These are phyloP conservation scores for Acronicta alni DNA, from an alignment of 2,888 invertebrate species.

Conservation along the genomic window DNA sequence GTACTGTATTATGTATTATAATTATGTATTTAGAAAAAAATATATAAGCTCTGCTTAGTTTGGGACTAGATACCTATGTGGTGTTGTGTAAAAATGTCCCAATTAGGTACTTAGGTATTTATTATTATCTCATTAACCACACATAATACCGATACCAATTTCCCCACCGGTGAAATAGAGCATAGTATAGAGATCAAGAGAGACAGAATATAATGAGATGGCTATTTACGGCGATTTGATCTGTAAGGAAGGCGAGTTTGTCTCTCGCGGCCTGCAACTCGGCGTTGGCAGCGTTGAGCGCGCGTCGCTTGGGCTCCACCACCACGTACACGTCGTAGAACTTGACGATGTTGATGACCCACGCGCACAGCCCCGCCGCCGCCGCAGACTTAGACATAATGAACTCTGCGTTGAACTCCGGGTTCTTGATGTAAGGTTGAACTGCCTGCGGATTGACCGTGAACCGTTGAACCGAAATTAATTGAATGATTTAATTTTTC, in stretches of 20 bases:
- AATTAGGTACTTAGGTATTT: no score
- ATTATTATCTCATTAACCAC: no score
- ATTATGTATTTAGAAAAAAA: no score
- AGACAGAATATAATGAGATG: neutral
- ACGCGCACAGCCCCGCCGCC: slow-evolving; percentile 97
- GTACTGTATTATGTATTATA: no score
- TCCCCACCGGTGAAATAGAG: neutral
- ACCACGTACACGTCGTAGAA: slow-evolving; percentile 97
- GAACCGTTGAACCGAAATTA: no score
- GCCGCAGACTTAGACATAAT: slow-evolving; percentile 96
- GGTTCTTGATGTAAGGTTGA: slow-evolving; percentile 90
- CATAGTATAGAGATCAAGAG: neutral
- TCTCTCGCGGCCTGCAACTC: slow-evolving; percentile 95
- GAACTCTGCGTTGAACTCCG: slow-evolving; percentile 95
- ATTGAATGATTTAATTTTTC: no score
- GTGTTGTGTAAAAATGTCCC: no score
- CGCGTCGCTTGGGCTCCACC: slow-evolving; percentile 97
- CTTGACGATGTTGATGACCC: slow-evolving; percentile 97
- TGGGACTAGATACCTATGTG: no score
- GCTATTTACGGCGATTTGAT: slow-evolving; percentile 89
- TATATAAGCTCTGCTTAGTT: no score
- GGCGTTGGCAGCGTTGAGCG: slow-evolving; percentile 95
- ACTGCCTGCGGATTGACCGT: slow-evolving; percentile 71
- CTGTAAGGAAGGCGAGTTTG: slow-evolving; percentile 93
- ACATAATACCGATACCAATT: no score